Evolutionary conservation across 2,113 vertebrate species (phyloP), one percentile per base, ranked within the genome.

Genomic region (Perca schrenkii): DNA sequence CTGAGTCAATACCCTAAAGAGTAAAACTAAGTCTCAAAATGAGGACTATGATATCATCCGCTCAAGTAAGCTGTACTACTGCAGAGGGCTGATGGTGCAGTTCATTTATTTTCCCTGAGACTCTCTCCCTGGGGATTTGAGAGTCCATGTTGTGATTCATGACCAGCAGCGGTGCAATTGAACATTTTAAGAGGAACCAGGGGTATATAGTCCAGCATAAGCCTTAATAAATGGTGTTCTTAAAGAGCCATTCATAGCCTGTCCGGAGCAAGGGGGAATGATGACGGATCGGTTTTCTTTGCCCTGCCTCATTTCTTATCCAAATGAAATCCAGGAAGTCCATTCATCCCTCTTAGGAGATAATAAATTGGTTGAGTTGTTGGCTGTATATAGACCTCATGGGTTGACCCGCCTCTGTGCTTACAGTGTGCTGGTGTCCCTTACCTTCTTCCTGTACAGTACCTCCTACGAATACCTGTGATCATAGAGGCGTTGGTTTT

Each of bases 251-350:
- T 91, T 90, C 86, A 86, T 76, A 77, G 86, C 80, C 86, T 83
- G 74, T 88, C 86, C 63, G 6, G 14, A 54, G 78, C 85, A 63
- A 68, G 3, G 67, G n/a, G 82, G 56, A 89, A 91, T 88, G 88
- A 92, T 92, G 88, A 93, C 46, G 54, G 88, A 92, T 90, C 2
- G 83, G 74, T 77, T 90, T 91, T 86, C 81, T 77, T 82, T 75
- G 86, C 85, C 1, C 13, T 70, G 90, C 53, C 87, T 91, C 88
- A 88, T 92, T 92, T 91, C 88, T 92, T 94, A 93, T 91, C 90
- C 91, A 93, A 93, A 93, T 93, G 90, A 93, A 91, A 89, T 88
- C 86, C 71, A 1, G 90, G 85, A 90, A 87, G 85, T 88, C 88
- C 86, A 91, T 92, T 92, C 76, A 91, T 90, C 83, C 85, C 68